Conservation (phyloP, 1,140 invertebrate genomes). For the Heliconius eleuchia region DNA sequence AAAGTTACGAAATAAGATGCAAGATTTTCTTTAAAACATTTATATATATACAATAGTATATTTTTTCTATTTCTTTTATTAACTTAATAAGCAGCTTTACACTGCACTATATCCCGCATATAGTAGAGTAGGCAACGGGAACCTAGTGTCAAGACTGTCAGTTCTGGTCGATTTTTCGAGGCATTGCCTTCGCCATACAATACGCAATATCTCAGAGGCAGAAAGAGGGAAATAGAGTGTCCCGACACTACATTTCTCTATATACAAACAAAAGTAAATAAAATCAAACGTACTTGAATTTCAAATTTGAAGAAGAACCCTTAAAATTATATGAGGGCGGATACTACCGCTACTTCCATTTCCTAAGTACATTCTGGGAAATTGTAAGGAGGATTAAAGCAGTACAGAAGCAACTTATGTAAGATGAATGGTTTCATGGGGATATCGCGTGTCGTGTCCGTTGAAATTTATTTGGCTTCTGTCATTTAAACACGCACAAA, state of each 20-base stretch:
- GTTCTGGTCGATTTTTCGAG: too few relatives aligned
- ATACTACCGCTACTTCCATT: not conserved
- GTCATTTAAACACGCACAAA: constrained; percentile 17
- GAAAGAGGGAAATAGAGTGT: too few relatives aligned
- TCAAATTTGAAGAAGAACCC: not conserved
- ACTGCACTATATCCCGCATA: too few relatives aligned
- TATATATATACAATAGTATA: too few relatives aligned
- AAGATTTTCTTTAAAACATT: not conserved
- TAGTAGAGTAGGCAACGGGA: too few relatives aligned
- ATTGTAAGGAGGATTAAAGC: constrained; percentile 8
- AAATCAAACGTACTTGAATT: not conserved
- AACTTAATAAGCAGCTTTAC: too few relatives aligned
- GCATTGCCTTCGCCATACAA: too few relatives aligned
- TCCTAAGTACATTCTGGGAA: not conserved
- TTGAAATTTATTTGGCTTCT: constrained; percentile 31
- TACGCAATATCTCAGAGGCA: too few relatives aligned
- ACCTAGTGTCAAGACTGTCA: too few relatives aligned
- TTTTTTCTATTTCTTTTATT: too few relatives aligned
- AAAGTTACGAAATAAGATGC: not conserved
- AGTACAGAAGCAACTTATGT: not conserved
- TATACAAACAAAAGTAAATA: not conserved
- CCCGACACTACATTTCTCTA: too few relatives aligned
- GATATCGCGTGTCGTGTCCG: constrained; percentile 27
- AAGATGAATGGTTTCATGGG: constrained; percentile 19
- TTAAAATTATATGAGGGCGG: not conserved